Conservation (phyloP, 2,888 invertebrate genomes). For the Dolomedes plantarius region DNA sequence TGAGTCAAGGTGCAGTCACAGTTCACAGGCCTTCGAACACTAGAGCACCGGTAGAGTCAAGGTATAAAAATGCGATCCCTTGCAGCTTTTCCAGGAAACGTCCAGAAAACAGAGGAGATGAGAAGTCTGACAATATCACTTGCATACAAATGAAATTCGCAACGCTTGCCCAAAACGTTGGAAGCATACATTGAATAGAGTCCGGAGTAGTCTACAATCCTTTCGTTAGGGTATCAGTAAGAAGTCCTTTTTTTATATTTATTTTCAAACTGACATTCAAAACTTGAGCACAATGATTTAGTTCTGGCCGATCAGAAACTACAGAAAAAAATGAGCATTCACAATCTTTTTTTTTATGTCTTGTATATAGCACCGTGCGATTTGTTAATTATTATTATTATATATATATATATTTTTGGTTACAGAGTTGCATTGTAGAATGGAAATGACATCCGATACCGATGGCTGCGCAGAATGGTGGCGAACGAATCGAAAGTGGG, state of each 20-base stretch:
- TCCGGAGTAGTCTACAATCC: slow-evolving; percentile 3
- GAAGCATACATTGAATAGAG: slow-evolving; percentile 14
- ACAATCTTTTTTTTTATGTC: slow-evolving; percentile 36
- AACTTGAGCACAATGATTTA: slow-evolving; percentile 60
- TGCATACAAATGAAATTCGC: slow-evolving; percentile 12
- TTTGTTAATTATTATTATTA: too few species aligned
- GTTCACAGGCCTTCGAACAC: not conserved
- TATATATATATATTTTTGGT: not conserved
- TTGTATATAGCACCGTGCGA: slow-evolving; percentile 69
- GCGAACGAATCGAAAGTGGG: too few species aligned
- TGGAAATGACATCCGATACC: not conserved
- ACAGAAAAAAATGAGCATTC: slow-evolving; percentile 57
- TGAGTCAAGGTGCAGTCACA: not conserved
- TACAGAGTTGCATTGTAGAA: not conserved
- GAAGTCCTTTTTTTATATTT: slow-evolving; percentile 9
- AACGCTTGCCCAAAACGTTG: not conserved
- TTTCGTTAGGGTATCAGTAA: not conserved
- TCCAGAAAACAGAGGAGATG: not conserved
- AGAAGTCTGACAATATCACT: slow-evolving; percentile 23
- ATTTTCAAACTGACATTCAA: slow-evolving; percentile 1
- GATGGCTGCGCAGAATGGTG: not conserved
- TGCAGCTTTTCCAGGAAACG: not conserved
- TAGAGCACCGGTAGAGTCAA: slow-evolving; percentile 5
- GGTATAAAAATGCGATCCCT: not conserved
- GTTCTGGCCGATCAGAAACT: slow-evolving; percentile 35